These are phyloP conservation scores for Heliconius hortense DNA, from an alignment of 2,888 invertebrate species.

Conservation along the genomic window DNA sequence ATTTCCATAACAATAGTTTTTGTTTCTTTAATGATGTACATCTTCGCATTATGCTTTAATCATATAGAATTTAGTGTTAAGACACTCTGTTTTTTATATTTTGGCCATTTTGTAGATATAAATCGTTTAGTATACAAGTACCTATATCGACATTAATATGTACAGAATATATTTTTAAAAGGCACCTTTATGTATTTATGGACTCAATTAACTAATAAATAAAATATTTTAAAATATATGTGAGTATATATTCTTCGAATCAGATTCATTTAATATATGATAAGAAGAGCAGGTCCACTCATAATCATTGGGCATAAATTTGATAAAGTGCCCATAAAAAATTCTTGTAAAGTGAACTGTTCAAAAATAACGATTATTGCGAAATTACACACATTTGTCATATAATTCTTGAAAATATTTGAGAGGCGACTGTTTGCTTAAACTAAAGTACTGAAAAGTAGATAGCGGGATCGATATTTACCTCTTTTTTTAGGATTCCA, in stretches of 20 bases:
- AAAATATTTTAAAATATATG: background rate
- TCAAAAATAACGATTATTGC: constrained; percentile 26
- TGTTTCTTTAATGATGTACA: too few relatives aligned
- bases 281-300: constrained; percentile 13
- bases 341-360: constrained; percentile 15
- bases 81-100: background rate
- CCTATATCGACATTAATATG: too few relatives aligned
- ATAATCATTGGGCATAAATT: constrained; percentile 26
- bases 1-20: too few relatives aligned
- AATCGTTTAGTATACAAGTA: too few relatives aligned
- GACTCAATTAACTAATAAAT: background rate
- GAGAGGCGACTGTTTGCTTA: background rate
- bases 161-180: too few relatives aligned
- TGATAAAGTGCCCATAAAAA: constrained; percentile 28
- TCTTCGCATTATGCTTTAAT: background rate
- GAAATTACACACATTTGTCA: constrained; percentile 18
- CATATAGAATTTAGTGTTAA: background rate
- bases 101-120: background rate
- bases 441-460: too few relatives aligned
- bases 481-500: too few relatives aligned
- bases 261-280: constrained; percentile 8
- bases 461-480: too few relatives aligned
- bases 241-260: background rate
- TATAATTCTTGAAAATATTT: constrained; percentile 6
- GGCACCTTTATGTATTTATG: background rate